Base-by-base conservation (phyloP, 2,888 invertebrate genomes). In the Parnassius smintheus region DNA sequence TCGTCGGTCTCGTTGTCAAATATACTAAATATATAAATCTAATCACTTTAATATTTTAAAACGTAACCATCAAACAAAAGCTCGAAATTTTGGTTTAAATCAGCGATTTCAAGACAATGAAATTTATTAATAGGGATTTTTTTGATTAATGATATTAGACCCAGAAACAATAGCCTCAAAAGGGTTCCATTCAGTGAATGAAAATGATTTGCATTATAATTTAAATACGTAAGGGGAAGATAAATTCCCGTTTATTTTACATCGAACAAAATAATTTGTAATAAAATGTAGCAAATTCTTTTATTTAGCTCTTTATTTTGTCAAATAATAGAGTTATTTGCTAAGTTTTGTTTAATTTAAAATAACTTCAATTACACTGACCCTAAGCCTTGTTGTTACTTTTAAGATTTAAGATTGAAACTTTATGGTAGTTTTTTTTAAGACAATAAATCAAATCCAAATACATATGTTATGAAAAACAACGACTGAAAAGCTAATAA, bases 141-240 rank as follows among this genome's bases (percentile, higher is more conserved):
- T 63, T 55, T 63, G 63, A 63, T 63, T 63, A 63, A 63, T 63
- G 55, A 59, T 46, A 50, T 56, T 42, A 56, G 35, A 55, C 42
- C 50, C 25, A 45, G 51, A 51, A 59, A 63, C 63, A 63, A 63
- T 52, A 63, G 63, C 51, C 12, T 46, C 45, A 59, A 63, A 63
- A 59, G 56, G 63, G 51, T 63, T 56, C 51, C 51, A 59, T 59
- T 59, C 35, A 63, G 55, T 45, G 59, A 63, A 56, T 59, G 44
- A 48, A 59, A 59, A 50, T 63, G 63, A 63, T 63, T 63, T 63
- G 63, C 59, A 59, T 59, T 59, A 55, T 56, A 55, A 56, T 63
- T 59, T 55, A 51, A 63, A 63, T 54, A 55, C 51, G 62, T 46
- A 45, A 55, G 55, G 25, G 12, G 46, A 45, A 51, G 58, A 62